These are phyloP conservation scores for Uropetala carovei DNA, from an alignment of 2,888 invertebrate genomes.

Conservation along the genomic window DNA sequence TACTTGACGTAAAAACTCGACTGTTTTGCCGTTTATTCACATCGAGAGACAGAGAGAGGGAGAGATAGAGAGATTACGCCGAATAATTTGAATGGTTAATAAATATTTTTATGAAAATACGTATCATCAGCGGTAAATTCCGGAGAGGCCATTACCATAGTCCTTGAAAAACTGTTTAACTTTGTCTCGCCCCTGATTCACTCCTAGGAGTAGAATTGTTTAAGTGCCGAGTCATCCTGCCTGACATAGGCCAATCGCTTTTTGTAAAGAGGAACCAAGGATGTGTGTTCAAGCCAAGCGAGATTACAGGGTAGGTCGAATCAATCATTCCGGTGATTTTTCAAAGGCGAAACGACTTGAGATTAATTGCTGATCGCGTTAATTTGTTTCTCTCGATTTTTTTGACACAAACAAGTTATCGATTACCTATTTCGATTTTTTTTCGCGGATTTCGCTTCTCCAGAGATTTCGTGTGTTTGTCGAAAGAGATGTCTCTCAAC, in stretches of 20 bases:
- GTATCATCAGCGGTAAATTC: no score
- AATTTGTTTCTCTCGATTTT: neutral
- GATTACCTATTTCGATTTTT: neutral
- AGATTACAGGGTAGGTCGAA: constrained; percentile 40
- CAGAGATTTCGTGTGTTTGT: no score
- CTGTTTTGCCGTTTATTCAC: no score
- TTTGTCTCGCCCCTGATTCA: neutral
- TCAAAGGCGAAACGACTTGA: neutral
- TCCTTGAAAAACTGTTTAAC: no score
- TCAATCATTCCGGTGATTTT: constrained; percentile 20
- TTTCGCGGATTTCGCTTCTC: neutral
- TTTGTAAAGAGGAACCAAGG: constrained; percentile 35
- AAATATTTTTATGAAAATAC: no score
- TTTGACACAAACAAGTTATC: neutral
- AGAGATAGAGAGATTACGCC: no score
- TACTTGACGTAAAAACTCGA: no score
- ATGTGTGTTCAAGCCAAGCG: constrained; percentile 49
- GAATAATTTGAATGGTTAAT: no score
- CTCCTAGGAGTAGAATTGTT: neutral
- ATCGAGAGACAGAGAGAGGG: no score
- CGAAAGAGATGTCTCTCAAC: no score
- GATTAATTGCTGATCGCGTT: constrained; percentile 5
- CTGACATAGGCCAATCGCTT: constrained; percentile 23
- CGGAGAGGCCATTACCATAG: no score
- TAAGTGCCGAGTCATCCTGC: constrained; percentile 23